phyloP scores from a whole-genome alignment of 2,888 invertebrate species.

The Tuta absoluta region DNA sequence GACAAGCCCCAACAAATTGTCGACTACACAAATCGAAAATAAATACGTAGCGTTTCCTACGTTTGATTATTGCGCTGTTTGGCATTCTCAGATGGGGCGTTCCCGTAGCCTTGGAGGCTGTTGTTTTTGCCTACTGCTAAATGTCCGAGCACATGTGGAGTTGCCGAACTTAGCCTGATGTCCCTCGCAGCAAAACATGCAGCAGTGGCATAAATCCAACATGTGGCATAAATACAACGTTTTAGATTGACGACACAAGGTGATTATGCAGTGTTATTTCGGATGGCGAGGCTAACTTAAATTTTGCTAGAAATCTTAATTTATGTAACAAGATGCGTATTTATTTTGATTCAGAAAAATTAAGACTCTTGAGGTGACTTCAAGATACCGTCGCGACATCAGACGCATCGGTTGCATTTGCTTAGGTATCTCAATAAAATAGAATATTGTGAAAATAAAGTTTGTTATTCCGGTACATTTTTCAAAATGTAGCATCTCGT shows the following conservation, averaged over 20 bases:
- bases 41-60: slow-evolving; percentile 24
- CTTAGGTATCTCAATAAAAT: too few species aligned
- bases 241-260: too few species aligned
- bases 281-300: background rate
- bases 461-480: too few species aligned
- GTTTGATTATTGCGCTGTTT: background rate
- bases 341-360: too few species aligned
- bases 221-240: background rate
- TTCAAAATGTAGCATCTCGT: too few species aligned
- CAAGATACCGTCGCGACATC: too few species aligned
- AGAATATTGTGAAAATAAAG: too few species aligned
- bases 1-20: slow-evolving; percentile 35
- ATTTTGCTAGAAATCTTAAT: too few species aligned
- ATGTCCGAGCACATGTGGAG: background rate
- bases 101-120: background rate
- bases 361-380: too few species aligned
- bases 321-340: too few species aligned
- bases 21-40: slow-evolving; percentile 30
- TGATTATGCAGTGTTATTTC: background rate
- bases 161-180: background rate
- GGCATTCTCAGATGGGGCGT: background rate
- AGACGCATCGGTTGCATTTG: too few species aligned
- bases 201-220: background rate
- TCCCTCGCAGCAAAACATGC: background rate
- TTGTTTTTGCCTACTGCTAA: background rate